Evolutionary conservation across 2,888 invertebrate genomes (phyloP).

Genomic region (Allacma fusca): DNA sequence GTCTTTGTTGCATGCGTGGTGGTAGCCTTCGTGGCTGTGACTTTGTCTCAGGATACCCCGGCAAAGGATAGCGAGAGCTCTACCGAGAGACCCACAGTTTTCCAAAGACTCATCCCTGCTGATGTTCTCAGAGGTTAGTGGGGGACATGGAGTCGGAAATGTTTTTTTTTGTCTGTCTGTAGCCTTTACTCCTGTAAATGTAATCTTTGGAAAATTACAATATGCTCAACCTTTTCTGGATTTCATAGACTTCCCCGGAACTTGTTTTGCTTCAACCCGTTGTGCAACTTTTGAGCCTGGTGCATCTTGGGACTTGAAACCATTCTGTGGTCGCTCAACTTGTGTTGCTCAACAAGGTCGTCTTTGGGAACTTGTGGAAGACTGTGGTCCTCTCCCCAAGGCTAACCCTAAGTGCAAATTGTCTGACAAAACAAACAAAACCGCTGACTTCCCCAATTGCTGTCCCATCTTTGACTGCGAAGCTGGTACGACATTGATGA

Average conservation of each 20-base stretch:
- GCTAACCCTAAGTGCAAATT: slow-evolving; percentile 89
- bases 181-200: background rate
- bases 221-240: too few relatives aligned
- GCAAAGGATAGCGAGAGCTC: slow-evolving; percentile 67
- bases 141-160: background rate
- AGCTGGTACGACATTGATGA: slow-evolving; percentile 68
- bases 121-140: slow-evolving; percentile 86
- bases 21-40: slow-evolving; percentile 68
- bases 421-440: slow-evolving; percentile 86
- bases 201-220: background rate
- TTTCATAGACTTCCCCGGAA: slow-evolving; percentile 81
- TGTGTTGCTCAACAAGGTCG: slow-evolving; percentile 77
- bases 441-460: slow-evolving; percentile 85
- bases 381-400: slow-evolving; percentile 87
- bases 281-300: slow-evolving; percentile 88
- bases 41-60: slow-evolving; percentile 66
- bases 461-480: slow-evolving; percentile 88
- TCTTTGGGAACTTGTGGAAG: slow-evolving; percentile 81
- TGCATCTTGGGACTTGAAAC: slow-evolving; percentile 83
- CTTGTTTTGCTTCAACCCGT: slow-evolving; percentile 89
- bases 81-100: slow-evolving; percentile 73
- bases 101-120: slow-evolving; percentile 84
- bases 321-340: slow-evolving; percentile 90
- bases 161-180: too few relatives aligned
- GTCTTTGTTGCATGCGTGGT: slow-evolving; percentile 66